These are phyloP conservation scores for Stichopus chloronotus DNA, from an alignment of 35 echinoderm and acorn worm species.

Conservation along the genomic window DNA sequence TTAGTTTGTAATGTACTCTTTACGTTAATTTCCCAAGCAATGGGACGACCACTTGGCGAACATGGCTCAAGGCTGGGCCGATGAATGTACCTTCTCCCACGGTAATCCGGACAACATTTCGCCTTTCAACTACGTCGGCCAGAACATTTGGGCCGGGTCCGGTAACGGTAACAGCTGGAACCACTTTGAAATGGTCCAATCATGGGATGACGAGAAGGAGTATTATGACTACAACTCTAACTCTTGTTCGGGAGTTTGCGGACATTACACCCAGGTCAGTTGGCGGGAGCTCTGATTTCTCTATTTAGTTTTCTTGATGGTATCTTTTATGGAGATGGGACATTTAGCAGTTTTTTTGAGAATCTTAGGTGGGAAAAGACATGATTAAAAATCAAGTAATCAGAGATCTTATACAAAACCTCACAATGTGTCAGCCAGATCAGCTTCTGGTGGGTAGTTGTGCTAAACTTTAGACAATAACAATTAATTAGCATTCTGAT, in stretches of 20 bases:
- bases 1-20: no score
- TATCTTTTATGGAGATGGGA: no score
- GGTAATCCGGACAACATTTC: conserved; percentile 75
- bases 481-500: no score
- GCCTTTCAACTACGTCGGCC: conserved; percentile 76
- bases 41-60: conserved; percentile 76
- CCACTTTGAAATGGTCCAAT: conserved; percentile 72
- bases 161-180: conserved; percentile 59
- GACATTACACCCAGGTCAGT: conserved; percentile 93
- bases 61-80: conserved; percentile 87
- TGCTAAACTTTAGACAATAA: no score
- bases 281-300: neutral
- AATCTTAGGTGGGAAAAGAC: no score
- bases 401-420: no score
- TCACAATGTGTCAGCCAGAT: no score
- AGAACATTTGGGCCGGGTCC: conserved; percentile 92
- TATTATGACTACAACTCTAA: conserved; percentile 64
- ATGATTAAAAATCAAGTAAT: no score
- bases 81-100: conserved; percentile 69
- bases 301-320: neutral
- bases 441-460: no score
- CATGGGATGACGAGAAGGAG: conserved; percentile 69
- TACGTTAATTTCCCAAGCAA: conserved; percentile 15
- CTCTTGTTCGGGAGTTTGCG: conserved; percentile 70
- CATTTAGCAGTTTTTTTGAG: no score